Evolutionary conservation across 2,797 vertebrate species (phyloP).

Genomic region (Tadarida brasiliensis): DNA sequence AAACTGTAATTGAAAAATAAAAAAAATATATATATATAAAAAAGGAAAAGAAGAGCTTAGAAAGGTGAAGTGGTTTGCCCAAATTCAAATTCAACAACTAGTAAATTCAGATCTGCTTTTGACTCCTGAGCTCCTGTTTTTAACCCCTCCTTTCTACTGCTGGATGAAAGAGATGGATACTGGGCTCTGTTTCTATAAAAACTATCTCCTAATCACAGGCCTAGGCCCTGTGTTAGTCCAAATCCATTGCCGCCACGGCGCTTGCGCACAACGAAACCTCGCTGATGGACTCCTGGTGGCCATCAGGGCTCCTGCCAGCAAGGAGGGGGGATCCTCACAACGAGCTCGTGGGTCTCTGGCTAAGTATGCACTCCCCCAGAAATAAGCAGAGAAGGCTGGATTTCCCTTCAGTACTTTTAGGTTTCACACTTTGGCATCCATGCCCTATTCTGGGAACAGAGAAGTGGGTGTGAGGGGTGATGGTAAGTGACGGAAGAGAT

Average conservation of each 20-base stretch:
- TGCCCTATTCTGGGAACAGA: slow-evolving; percentile 4
- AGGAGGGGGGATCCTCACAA: too few species aligned
- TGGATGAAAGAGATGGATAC: neutral
- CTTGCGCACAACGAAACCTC: neutral
- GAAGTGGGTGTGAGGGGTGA: neutral
- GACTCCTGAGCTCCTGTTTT: neutral
- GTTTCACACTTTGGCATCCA: neutral
- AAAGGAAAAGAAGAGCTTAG: neutral
- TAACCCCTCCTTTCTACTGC: neutral
- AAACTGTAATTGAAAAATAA: neutral
- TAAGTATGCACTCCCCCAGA: neutral
- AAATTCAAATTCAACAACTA: neutral
- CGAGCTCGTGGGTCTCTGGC: neutral
- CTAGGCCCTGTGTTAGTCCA: neutral
- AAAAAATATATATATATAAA: neutral
- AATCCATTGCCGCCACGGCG: neutral
- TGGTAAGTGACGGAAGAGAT: neutral
- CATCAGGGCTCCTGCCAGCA: neutral
- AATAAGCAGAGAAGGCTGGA: neutral
- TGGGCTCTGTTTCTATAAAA: neutral
- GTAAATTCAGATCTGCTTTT: slow-evolving; percentile 18
- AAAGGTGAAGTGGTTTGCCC: neutral
- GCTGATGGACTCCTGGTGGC: neutral
- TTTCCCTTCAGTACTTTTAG: neutral
- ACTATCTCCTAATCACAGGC: neutral